phyloP scores from a whole-genome alignment of 1,140 invertebrate genomes.

The Brachionus sp. region DNA sequence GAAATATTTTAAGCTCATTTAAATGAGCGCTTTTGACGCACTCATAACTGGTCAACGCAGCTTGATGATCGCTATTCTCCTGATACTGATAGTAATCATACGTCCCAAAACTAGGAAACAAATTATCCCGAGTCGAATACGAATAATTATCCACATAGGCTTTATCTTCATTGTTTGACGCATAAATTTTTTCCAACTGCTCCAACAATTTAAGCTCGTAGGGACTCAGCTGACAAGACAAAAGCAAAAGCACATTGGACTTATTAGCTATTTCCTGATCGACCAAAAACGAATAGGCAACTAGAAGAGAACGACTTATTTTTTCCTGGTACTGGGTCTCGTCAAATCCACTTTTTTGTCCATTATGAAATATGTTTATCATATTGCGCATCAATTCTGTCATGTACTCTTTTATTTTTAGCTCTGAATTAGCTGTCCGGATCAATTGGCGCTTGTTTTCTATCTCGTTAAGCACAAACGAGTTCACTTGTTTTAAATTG shows the following conservation, averaged over 20 bases:
- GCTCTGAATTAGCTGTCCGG: neutral
- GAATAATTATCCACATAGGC: neutral
- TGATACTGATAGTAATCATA: constrained; percentile 16
- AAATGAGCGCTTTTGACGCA: neutral
- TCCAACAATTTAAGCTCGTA: constrained; percentile 14
- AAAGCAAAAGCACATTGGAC: neutral
- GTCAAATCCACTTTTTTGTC: neutral
- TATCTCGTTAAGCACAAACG: constrained; percentile 1
- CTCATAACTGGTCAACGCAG: neutral
- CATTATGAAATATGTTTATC: constrained; percentile 16
- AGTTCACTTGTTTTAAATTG: neutral
- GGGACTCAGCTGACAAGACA: neutral
- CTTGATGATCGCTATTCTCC: neutral
- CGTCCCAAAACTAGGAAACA: neutral
- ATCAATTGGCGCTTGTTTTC: constrained; percentile 18
- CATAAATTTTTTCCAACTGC: constrained; percentile 24
- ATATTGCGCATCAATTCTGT: constrained; percentile 4
- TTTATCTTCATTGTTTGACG: neutral
- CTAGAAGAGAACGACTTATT: neutral
- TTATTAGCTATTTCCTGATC: constrained; percentile 14
- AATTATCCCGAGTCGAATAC: neutral
- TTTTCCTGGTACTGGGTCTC: constrained; percentile 29
- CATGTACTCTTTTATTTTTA: constrained; percentile 32
- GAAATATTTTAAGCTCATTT: constrained; percentile 44
- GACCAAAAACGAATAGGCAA: constrained; percentile 13